Percentiles rank a stretch among this genome's conserved stretches.
Conservation (phyloP, 2,797 vertebrate species). For the Pitangus sulphuratus region DNA sequence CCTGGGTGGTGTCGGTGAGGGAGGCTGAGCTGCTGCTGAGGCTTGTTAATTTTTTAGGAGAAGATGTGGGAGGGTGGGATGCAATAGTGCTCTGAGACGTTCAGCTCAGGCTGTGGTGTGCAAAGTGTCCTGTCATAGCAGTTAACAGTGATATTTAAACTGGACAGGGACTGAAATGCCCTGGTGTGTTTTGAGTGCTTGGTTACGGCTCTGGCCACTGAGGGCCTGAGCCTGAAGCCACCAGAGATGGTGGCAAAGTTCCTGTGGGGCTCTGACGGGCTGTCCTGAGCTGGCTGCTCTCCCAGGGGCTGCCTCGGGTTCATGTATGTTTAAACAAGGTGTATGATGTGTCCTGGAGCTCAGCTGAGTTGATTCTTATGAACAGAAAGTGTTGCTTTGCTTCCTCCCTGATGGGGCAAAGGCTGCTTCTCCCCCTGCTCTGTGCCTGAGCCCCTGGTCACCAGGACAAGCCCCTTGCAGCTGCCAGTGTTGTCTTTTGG, state of each 20-base stretch:
- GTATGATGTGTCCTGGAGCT: not conserved
- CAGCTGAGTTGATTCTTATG: fast-evolving
- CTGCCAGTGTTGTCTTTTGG: fast-evolving
- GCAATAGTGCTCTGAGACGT: not conserved
- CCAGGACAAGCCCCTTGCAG: not conserved
- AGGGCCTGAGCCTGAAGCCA: not conserved
- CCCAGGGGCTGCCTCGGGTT: not conserved
- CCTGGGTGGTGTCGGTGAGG: fast-evolving
- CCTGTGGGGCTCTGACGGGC: not conserved
- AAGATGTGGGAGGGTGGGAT: not conserved
- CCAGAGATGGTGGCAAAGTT: not conserved
- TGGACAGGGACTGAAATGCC: not conserved
- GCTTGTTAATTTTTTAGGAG: not conserved
- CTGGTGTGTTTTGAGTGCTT: not conserved
- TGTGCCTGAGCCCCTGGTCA: not conserved
- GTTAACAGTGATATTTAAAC: not conserved
- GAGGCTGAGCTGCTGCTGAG: not conserved
- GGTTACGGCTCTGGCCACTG: not conserved
- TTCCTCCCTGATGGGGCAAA: not conserved
- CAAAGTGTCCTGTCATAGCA: not conserved
- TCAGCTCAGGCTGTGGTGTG: not conserved
- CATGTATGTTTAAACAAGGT: not conserved
- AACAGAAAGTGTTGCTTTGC: not conserved
- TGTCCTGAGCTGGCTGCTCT: not conserved
- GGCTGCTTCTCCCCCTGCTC: not conserved